These are phyloP conservation scores for Serranus cabrilla DNA, from an alignment of 2,797 vertebrate genomes.

Conservation along the genomic window DNA sequence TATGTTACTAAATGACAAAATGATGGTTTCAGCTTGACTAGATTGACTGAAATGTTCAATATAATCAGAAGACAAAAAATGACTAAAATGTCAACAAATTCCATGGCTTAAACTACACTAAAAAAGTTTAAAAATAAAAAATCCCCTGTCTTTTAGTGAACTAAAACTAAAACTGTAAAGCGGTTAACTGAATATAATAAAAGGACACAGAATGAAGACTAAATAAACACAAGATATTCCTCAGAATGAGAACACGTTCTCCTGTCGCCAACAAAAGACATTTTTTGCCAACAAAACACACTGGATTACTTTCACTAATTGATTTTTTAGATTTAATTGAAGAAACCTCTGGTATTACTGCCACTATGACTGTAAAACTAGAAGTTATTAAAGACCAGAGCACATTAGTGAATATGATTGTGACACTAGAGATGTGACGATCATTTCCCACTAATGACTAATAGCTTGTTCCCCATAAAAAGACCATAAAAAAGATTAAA, in stretches of 20 bases:
- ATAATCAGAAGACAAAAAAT: no score
- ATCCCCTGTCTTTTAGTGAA: no score
- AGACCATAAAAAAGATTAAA: conserved; percentile 52
- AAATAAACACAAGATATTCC: no score
- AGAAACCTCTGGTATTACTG: conserved; percentile 20
- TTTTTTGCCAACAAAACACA: neutral
- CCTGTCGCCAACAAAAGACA: neutral
- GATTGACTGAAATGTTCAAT: no score
- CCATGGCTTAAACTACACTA: no score
- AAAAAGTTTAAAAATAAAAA: no score
- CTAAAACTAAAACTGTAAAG: no score
- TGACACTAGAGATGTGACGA: conserved; percentile 23
- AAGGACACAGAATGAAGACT: no score
- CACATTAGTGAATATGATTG: conserved; percentile 36
- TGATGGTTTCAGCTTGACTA: no score
- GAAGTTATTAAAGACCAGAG: conserved; percentile 44
- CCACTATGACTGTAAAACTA: conserved; percentile 45
- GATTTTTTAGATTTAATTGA: conserved; percentile 40
- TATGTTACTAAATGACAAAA: no score
- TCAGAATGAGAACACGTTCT: neutral
- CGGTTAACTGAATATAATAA: no score
- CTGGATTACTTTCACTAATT: conserved; percentile 28
- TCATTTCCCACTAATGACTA: conserved; percentile 40
- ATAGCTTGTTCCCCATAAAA: conserved; percentile 41
- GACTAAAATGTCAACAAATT: no score